Evolutionary conservation across 2,888 invertebrate genomes (phyloP), one percentile per base, ranked within the genome.

Genomic region (Exocentrus adspersus): DNA sequence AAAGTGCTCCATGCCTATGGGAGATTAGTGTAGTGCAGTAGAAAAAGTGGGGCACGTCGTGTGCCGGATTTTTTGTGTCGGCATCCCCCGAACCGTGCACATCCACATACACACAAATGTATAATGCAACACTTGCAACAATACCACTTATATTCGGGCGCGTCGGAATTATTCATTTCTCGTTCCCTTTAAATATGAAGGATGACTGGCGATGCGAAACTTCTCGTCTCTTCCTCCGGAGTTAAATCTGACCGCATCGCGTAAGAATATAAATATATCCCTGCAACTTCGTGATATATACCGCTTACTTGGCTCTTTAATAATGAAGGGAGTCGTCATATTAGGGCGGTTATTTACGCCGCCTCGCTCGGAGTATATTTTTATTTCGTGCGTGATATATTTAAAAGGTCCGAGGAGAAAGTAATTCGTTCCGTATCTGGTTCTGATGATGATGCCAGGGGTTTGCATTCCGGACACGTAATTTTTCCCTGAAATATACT

Each of bases 141-240:
- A 68, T 68, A 54, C 58, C 63, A 63, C 65, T 65, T 53, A 37
- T 54, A 60, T 62, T 72, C 74, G 66, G 72, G 71, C 70, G 71
- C 70, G 74, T 72, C 74, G 62, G 75, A 75, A 76, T 75, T 75
- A 77, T 76, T 73, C 75, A 74, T 76, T 73, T 71, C 72, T 67
- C 70, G 68, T 69, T 72, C 68, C 71, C 67, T 73, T 75, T 72
- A 75, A 75, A 77, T 71, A 76, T 78, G 78, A 78, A 75, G 74
- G 77, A 78, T 78, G 72, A 74, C 71, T 65, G 62, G 65, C 69
- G 65, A 75, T 74, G 24, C 24, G 76, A 72, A 77, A n/a, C n/a
- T n/a, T n/a, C n/a, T n/a, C n/a, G n/a, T n/a, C n/a, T n/a, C n/a
- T n/a, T n/a, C 73, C 72, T 71, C 63, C 72, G 69, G 60, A 66